Evolutionary conservation across 2,113 vertebrate species (phyloP), one percentile per base, ranked within the genome.

Genomic region (Ranitomeya imitator): DNA sequence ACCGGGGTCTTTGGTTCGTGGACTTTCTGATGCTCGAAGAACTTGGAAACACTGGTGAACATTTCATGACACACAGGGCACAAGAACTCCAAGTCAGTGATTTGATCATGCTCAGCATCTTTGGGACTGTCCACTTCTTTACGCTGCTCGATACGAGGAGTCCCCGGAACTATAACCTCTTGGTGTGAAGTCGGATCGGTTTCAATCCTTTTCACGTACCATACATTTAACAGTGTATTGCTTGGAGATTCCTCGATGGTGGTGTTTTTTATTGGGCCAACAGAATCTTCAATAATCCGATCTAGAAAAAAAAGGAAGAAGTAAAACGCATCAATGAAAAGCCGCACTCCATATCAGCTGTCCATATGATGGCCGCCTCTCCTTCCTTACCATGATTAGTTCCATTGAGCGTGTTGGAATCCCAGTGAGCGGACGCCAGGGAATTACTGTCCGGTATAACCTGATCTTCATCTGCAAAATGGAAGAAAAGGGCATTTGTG

Each of bases 1-100:
- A 84, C 21, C 15, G 59, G 61, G 14, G 16, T 83, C 18, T 69
- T 84, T 15, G 55, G 79, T 51, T 84, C 82, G 4, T 84, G 82
- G 12, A 26, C 6, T 55, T 84, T 84, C 82, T 84, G 82, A 84
- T 84, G 82, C 26, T 84, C 82, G 55, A 84, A 84, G 21, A 84
- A 84, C n/a, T 71, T 67, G 45, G 82, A 69, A 1, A 84, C 82
- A 31, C 10, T n/a, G 0, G 65, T 15, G 4, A 84, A 84, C 0
- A 67, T 18, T 55, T 84, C 51, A 6, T 65, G 82, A 55, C 82
- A 84, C 14, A 84, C 0, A 5, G 82, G 82, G 37, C 82, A 84
- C 21, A 55, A 23, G 63, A 84, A 63, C 45, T 69, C 51, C 11
- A 84, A 23, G 63, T 71, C 82, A 1, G 12, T 69, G 10, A 60